Base-by-base conservation (phyloP, 2,888 invertebrate species). In the Brachypalpus laphriformis region DNA sequence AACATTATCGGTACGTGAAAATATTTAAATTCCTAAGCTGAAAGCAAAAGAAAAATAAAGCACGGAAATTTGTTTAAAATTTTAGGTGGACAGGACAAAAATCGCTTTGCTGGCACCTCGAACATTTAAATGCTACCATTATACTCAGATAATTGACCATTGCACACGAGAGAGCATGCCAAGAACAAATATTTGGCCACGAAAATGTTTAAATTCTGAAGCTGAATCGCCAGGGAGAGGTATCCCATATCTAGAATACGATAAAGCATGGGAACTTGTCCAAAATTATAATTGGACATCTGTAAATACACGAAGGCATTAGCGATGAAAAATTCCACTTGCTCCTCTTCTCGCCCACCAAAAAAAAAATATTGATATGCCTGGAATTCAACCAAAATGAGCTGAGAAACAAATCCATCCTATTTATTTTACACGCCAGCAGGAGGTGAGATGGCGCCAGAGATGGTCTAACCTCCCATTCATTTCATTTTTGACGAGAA, bases 371-470 rank as follows among this genome's bases (percentile, higher is more conserved):
- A 72, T 78, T 74, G 56, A 72, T 66, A 66, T 74, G 74, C 66
- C 42, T 59, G 40, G 66, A 65, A 65, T 66, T 40, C 20, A 45
- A 78, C 61, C 63, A 71, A 78, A 81, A 75, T 40, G 45, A 61
- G 25, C 68, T 68, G 68, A 75, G 66, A 61, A 81, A 45, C 59
- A 70, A 82, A 40, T 28, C 66, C 42, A 61, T 75, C 45, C 66
- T 51, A 65, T 81, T 66, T 66, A 61, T 54, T 81, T 74, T 87
- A 88, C 87, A 88, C 88, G 87, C 88, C 91, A 90, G 90, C 91
- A 87, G 91, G 91, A 89, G 90, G 90, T 90, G 86, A 86, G 87
- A 87, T 91, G 90, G 91, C 90, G 90, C 90, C 91, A 91, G 88
- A 89, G 89, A 89, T 89, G 90, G 90, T 88, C 90, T 89, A 89